A percentile compares a stretch with the other conserved stretches of the same genome.
These are phyloP conservation scores for Momotus momota DNA, from an alignment of 2,797 vertebrate genomes.

Conservation along the genomic window DNA sequence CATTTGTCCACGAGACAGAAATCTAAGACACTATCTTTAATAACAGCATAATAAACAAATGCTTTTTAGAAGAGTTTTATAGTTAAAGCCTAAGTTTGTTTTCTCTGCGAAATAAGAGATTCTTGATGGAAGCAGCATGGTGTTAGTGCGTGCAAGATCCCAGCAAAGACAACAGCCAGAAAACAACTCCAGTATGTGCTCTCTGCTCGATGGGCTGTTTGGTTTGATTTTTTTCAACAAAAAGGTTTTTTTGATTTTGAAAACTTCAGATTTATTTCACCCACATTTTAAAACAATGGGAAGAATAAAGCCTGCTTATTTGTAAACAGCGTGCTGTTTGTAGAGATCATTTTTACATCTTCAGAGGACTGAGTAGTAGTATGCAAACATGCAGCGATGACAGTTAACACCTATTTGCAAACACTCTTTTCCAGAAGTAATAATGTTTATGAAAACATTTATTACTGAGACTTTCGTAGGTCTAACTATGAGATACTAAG, in stretches of 20 bases:
- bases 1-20: not conserved
- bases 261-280: not conserved
- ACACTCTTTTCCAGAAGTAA: not conserved
- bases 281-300: not conserved
- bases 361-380: not conserved
- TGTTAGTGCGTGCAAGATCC: not conserved
- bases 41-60: not conserved
- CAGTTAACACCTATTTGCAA: not conserved
- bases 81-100: not conserved
- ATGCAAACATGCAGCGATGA: not conserved
- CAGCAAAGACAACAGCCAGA: not conserved
- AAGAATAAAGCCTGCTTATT: not conserved
- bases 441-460: not conserved
- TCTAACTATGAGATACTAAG: not conserved
- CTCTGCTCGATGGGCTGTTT: not conserved
- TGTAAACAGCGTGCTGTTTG: not conserved
- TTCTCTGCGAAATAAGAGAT: not conserved
- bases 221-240: too few relatives aligned
- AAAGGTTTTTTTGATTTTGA: not conserved
- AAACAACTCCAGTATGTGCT: not conserved
- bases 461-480: not conserved
- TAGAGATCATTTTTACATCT: not conserved
- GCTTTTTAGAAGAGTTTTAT: not conserved
- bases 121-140: not conserved
- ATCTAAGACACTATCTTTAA: not conserved